Evolutionary conservation across 2,888 invertebrate species (phyloP).

Genomic region (Lamellibrachia columna): DNA sequence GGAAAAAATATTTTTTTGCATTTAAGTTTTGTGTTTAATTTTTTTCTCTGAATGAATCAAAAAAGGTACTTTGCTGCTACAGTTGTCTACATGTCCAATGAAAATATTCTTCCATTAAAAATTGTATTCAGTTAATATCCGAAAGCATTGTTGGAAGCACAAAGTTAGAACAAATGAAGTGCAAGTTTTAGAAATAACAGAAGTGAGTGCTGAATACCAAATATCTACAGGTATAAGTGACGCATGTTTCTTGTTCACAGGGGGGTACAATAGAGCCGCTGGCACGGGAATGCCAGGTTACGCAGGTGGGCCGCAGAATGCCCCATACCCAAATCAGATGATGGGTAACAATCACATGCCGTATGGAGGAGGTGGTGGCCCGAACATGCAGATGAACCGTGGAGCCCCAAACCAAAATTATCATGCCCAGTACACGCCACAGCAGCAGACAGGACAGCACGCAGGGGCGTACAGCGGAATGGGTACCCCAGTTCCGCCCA

Average conservation of each 20-base stretch:
- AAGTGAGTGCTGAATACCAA: background rate
- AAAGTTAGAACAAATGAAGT: too few species aligned
- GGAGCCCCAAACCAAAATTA: conserved; percentile 23
- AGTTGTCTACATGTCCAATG: too few species aligned
- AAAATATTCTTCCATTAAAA: too few species aligned
- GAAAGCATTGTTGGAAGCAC: too few species aligned
- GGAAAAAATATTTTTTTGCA: background rate
- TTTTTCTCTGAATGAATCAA: too few species aligned
- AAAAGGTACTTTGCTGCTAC: too few species aligned
- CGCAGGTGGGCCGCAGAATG: background rate
- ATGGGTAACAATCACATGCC: conserved; percentile 12
- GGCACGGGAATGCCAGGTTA: background rate
- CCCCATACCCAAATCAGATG: conserved; percentile 54
- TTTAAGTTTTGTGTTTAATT: too few species aligned
- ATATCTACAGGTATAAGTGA: too few species aligned
- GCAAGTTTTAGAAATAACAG: too few species aligned
- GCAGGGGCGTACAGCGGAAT: background rate
- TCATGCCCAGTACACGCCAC: background rate
- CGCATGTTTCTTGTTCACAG: background rate
- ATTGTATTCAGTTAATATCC: too few species aligned
- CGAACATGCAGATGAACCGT: conserved; percentile 50
- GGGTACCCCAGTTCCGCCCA: background rate
- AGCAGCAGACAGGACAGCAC: background rate
- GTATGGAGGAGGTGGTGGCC: conserved; percentile 46
- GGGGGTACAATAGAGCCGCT: background rate